Conservation (phyloP, 2,113 vertebrate species). For the Heterotilapia buettikoferi region DNA sequence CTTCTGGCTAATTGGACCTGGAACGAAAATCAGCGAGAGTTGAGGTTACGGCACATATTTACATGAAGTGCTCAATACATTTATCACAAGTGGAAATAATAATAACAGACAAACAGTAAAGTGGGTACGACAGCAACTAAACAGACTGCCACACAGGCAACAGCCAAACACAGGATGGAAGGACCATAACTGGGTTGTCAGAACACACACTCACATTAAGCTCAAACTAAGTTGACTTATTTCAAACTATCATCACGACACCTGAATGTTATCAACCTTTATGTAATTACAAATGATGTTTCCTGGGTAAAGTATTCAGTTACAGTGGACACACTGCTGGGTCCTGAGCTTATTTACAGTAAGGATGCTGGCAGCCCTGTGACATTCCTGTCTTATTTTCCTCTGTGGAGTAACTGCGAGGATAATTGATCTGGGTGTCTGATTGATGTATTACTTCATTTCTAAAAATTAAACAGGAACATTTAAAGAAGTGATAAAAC, state of each 20-base stretch:
- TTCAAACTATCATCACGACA: neutral
- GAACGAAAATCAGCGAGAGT: neutral
- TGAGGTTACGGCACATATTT: neutral
- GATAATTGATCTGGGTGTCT: neutral
- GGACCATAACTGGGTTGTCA: neutral
- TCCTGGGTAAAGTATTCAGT: neutral
- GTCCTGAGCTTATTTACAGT: neutral
- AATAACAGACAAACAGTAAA: neutral
- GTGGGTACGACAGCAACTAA: neutral
- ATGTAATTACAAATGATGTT: neutral
- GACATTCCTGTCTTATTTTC: neutral
- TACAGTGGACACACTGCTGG: neutral
- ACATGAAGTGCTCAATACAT: neutral
- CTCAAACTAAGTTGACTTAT: neutral
- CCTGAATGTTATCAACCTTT: neutral
- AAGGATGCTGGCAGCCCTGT: neutral
- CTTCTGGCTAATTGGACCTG: slow-evolving; percentile 69
- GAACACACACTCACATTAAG: neutral
- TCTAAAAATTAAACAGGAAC: neutral
- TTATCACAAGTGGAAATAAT: neutral
- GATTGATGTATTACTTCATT: neutral
- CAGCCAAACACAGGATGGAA: neutral
- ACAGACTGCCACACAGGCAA: neutral
- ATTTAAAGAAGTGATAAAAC: neutral
- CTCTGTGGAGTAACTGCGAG: accelerated